Evolutionary conservation across 2,888 invertebrate species (phyloP), one percentile per base, ranked within the genome.

Genomic region (Chrysolina oricalcia): DNA sequence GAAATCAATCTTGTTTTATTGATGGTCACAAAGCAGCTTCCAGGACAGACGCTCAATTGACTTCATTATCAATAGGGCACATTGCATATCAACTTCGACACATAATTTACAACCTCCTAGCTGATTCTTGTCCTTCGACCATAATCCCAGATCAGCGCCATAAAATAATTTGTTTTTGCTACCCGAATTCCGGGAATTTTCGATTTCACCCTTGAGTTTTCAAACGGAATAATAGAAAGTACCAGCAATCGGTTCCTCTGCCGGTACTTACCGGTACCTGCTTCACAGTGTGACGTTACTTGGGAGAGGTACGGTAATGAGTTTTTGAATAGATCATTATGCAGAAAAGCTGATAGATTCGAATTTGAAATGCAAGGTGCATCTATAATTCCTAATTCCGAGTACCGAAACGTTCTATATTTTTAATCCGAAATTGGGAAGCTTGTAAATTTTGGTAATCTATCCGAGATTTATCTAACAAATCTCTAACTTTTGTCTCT

Each of bases 141-240:
- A 8, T 68, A 68, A 68, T 68, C 35, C 67, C 40, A 53, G 66
- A 66, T 65, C 56, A 62, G 11, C 41, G 9, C 23, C 72, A 43
- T 72, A 72, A 72, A 66, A 66, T 56, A 56, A 56, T 56, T 72
- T 56, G 72, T 21, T 19, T 68, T 21, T 43, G 17, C 46, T 2
- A 59, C 63, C 63, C 66, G 19, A 67, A 56, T 83, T 83, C 83
- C 56, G 50, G 50, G 83, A 82, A 83, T 50, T 76, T 67, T 40
- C 76, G 77, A 83, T 82, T 81, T 81, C 81, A 78, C 80, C 79
- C 80, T 50, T 65, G 70, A 76, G 78, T 78, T 48, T 63, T 23
- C 35, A 63, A 80, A 66, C 15, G 2, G 43, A n/a, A 72, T 40
- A 73, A 73, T 69, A 73, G 69, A 69, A 69, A 48, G 40, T 35